Conservation (phyloP, 2,888 invertebrate species). For the Timandra comae region DNA sequence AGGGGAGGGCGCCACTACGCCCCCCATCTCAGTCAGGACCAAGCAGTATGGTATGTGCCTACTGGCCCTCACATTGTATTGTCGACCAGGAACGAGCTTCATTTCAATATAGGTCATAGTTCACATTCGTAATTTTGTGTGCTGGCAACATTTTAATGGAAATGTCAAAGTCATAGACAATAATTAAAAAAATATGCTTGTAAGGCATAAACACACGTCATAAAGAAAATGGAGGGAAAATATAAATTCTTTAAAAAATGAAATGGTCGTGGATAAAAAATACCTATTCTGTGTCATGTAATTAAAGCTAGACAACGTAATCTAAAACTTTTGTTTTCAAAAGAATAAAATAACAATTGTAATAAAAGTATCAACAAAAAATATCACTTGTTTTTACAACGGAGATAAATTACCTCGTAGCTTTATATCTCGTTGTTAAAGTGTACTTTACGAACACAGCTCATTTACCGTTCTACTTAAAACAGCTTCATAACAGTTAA, state of each 20-base stretch:
- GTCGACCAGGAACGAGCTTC: constrained; percentile 13
- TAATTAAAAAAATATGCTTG: no score
- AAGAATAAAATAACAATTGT: constrained; percentile 2
- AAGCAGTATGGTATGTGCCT: constrained; percentile 96
- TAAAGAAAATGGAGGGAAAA: no score
- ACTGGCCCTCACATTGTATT: constrained; percentile 9
- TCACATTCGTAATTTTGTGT: no score
- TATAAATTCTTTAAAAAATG: no score
- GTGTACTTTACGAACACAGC: background rate
- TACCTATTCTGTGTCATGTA: no score
- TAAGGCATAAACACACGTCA: no score
- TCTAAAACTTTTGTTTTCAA: no score
- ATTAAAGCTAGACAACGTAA: no score
- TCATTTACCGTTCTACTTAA: constrained; percentile 2
- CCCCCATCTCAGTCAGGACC: constrained; percentile 94
- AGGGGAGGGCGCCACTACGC: constrained; percentile 97
- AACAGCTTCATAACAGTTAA: constrained; percentile 16
- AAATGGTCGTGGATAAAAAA: no score
- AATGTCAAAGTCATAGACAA: no score
- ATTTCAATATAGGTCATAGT: no score
- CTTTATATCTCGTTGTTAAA: background rate
- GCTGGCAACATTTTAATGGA: no score
- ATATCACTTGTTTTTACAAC: background rate
- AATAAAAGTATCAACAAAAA: background rate
- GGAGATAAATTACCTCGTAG: background rate